Conservation (phyloP, 2,113 vertebrate species). For the Rafetus swinhoei region DNA sequence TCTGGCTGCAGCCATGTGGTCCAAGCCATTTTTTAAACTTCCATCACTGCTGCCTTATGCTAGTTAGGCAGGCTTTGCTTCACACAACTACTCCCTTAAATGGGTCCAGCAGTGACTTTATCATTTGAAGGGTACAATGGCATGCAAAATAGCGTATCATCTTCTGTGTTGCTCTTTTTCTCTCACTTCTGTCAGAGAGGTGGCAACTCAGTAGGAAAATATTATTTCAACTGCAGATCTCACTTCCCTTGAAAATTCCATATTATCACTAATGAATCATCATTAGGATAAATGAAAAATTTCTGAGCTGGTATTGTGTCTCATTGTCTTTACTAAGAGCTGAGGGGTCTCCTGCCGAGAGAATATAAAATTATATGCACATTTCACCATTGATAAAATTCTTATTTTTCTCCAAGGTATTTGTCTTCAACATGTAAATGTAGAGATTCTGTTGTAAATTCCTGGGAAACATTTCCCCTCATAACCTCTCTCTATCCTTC, state of each 20-base stretch:
- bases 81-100: not conserved
- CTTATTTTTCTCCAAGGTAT: not conserved
- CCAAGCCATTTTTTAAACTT: not conserved
- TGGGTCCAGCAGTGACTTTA: not conserved
- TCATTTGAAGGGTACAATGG: not conserved
- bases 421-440: not conserved
- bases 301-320: not conserved
- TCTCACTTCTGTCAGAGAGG: slow-evolving; percentile 12
- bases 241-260: not conserved
- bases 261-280: slow-evolving; percentile 24
- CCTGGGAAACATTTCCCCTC: not conserved
- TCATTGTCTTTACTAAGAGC: not conserved
- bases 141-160: not conserved
- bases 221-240: not conserved
- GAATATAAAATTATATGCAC: slow-evolving; percentile 5
- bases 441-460: not conserved
- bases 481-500: not conserved
- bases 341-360: not conserved
- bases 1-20: not conserved
- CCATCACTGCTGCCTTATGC: not conserved
- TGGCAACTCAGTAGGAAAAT: not conserved
- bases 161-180: not conserved
- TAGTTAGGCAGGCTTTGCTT: not conserved
- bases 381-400: not conserved
- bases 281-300: not conserved